Conservation (phyloP, 1,140 invertebrate genomes). For the Brachionus plicatilis region DNA sequence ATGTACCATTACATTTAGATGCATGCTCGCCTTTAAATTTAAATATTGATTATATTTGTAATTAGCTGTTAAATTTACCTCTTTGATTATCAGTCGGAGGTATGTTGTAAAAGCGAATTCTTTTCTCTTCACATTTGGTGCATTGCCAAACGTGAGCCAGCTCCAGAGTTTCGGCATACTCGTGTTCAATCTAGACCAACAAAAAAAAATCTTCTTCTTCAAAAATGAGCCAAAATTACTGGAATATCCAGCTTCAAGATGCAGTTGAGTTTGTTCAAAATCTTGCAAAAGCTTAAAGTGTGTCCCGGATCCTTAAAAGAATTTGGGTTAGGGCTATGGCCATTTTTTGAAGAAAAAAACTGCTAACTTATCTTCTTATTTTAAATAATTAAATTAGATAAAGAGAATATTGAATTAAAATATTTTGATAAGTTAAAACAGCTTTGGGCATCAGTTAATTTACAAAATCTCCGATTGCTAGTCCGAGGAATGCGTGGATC, state of each 20-base stretch:
- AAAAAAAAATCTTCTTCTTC: not conserved
- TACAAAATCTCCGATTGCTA: slow-evolving; percentile 41
- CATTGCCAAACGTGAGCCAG: slow-evolving; percentile 25
- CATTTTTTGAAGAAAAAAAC: no score
- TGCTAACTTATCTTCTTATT: not conserved
- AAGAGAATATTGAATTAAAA: not conserved
- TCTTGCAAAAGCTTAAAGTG: not conserved
- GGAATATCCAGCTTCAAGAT: slow-evolving; percentile 27
- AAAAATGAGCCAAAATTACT: not conserved
- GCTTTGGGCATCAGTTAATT: not conserved
- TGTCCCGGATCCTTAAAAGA: not conserved
- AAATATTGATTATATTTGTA: not conserved
- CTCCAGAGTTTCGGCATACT: slow-evolving; percentile 9
- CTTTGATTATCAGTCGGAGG: slow-evolving; percentile 29
- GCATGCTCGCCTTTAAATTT: not conserved
- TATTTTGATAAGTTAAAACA: not conserved
- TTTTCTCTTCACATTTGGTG: slow-evolving; percentile 25
- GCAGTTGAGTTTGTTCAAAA: not conserved
- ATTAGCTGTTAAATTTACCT: not conserved
- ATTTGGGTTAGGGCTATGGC: no score
- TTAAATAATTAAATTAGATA: slow-evolving; percentile 11
- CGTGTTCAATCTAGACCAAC: slow-evolving; percentile 1
- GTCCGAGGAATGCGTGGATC: slow-evolving; percentile 38
- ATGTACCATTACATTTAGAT: slow-evolving; percentile 9
- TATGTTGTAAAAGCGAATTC: slow-evolving; percentile 35